Evolutionary conservation across 2,888 invertebrate genomes (phyloP).

Genomic region (Apocheima hispidaria): DNA sequence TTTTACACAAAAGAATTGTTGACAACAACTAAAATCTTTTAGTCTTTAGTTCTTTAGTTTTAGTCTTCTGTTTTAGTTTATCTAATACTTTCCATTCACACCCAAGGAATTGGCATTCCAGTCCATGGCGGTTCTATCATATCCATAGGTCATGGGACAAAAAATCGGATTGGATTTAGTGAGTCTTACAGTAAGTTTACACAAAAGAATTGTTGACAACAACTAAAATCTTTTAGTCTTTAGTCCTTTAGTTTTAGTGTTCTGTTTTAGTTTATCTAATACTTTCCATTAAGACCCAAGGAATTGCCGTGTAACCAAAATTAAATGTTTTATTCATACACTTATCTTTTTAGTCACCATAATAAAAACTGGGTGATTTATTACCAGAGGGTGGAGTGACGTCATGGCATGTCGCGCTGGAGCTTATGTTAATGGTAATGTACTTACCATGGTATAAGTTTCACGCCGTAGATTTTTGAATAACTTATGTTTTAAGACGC

Average conservation of each 20-base stretch:
- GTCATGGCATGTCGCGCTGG: slow-evolving; percentile 52
- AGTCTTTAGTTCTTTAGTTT: too few relatives aligned
- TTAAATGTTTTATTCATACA: slow-evolving; percentile 80
- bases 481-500: too few relatives aligned
- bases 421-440: slow-evolving; percentile 55
- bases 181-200: too few relatives aligned
- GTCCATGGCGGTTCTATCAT: too few relatives aligned
- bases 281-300: slow-evolving; percentile 45
- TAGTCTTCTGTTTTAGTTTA: slow-evolving; percentile 13
- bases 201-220: too few relatives aligned
- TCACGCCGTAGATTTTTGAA: slow-evolving; percentile 39
- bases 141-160: too few relatives aligned
- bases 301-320: slow-evolving; percentile 55
- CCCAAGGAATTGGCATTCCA: too few relatives aligned
- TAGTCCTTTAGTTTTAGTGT: too few relatives aligned
- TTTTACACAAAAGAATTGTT: too few relatives aligned
- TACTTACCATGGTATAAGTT: slow-evolving; percentile 43
- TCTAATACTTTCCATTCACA: slow-evolving; percentile 44
- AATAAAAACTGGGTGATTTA: slow-evolving; percentile 74
- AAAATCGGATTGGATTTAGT: too few relatives aligned
- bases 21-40: too few relatives aligned
- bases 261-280: slow-evolving; percentile 14
- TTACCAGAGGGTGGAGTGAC: slow-evolving; percentile 56
- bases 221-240: too few relatives aligned
- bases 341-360: slow-evolving; percentile 66